Evolutionary conservation across 2,888 invertebrate genomes (phyloP), one percentile per base, ranked within the genome.

Genomic region (Cephus runcator): DNA sequence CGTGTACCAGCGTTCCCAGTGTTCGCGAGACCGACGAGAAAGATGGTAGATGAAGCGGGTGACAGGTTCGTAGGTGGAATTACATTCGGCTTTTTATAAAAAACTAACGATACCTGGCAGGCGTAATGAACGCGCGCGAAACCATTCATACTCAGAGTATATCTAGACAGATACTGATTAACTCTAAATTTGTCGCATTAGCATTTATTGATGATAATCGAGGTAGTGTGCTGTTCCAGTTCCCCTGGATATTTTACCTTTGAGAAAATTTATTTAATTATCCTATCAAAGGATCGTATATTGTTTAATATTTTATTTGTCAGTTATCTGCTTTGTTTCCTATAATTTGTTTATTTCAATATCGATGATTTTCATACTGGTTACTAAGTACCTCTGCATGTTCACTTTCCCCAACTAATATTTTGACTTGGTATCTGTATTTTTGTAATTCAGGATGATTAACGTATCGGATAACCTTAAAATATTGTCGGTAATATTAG

Each of bases 11-110:
- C 81, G 85, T 87, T 87, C 69, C 83, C 82, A 81, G 78, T 79
- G 81, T 83, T 80, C 80, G 82, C 80, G 83, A 78, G 81, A 80
- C 69, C 77, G 73, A 83, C 79, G 80, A 83, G 81, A 85, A 83
- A 84, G 82, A 83, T 91, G 90, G 90, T 90, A 89, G 91, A 91
- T 88, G 90, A 91, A 88, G 89, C 86, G 86, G 88, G 87, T 90
- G 90, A 91, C 90, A 92, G 91, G 92, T 92, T 89, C 83, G 91
- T 89, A 82, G 80, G 77, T 73, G 73, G 35, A 73, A 75, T 78
- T 36, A 73, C 71, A 33, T 71, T 71, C 33, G 71, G 33, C 31
- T 34, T 71, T 71, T 31, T 71, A 34, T 34, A 33, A 6, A 71
- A 23, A 71, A 71, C 71, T 71, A 71, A 34, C 12, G 23, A 71